Evolutionary conservation across 2,888 invertebrate species (phyloP).

Genomic region (Ectemnius cavifrons): DNA sequence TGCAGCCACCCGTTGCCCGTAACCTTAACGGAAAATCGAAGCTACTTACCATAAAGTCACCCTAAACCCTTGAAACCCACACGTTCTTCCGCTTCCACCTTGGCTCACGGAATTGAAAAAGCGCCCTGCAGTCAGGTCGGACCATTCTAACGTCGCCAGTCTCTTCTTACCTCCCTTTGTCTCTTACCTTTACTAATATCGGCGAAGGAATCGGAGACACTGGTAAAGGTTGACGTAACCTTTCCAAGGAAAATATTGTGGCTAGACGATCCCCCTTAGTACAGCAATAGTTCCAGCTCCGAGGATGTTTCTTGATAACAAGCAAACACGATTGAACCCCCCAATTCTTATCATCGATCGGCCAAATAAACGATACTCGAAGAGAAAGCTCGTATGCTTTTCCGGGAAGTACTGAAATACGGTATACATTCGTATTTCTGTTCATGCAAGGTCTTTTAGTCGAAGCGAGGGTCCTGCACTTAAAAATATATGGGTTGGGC

Average conservation of each 20-base stretch:
- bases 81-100: constrained; percentile 59
- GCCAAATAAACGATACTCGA: too few species aligned
- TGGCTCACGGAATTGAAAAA: constrained; percentile 63
- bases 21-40: constrained; percentile 77
- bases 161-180: constrained; percentile 12
- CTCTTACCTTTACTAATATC: not conserved
- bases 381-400: too few species aligned
- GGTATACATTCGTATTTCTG: too few species aligned
- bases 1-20: constrained; percentile 62
- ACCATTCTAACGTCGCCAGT: not conserved
- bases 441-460: too few species aligned
- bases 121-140: constrained; percentile 24
- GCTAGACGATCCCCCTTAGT: constrained; percentile 26
- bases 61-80: constrained; percentile 70
- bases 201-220: constrained; percentile 8
- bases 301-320: constrained; percentile 43
- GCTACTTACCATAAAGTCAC: constrained; percentile 76
- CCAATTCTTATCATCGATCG: too few species aligned
- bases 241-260: constrained; percentile 43
- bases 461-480: too few species aligned
- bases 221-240: constrained; percentile 6
- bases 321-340: constrained; percentile 22
- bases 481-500: too few species aligned
- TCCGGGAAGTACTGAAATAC: too few species aligned
- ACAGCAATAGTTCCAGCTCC: constrained; percentile 23